Conservation (phyloP, 2,113 vertebrate genomes). For the Paramisgurnus dabryanus region DNA sequence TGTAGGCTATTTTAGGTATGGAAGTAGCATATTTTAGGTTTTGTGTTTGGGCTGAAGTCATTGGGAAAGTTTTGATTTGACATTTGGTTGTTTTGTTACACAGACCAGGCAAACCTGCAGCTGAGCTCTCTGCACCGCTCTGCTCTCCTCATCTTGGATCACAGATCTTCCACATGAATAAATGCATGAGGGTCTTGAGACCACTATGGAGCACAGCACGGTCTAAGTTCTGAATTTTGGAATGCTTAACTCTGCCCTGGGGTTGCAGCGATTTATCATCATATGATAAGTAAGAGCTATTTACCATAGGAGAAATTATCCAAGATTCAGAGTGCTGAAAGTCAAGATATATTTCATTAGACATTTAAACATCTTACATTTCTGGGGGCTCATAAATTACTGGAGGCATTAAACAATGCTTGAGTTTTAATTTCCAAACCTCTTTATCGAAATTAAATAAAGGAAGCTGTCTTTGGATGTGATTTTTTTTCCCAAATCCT, state of each 20-base stretch:
- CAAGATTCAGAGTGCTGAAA: not conserved
- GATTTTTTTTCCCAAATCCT: not conserved
- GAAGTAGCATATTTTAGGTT: too few species aligned
- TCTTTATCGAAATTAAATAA: not conserved
- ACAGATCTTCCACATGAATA: conserved; percentile 26
- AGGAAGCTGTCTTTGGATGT: not conserved
- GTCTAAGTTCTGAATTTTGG: conserved; percentile 1
- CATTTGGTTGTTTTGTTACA: too few species aligned
- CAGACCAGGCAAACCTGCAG: too few species aligned
- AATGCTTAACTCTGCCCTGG: not conserved
- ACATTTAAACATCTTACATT: too few species aligned
- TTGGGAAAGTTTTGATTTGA: too few species aligned
- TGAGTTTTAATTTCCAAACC: not conserved
- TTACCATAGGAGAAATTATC: too few species aligned
- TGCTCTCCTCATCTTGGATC: conserved; percentile 1
- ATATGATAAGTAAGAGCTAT: too few species aligned
- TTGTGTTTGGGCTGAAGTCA: too few species aligned
- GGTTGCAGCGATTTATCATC: not conserved
- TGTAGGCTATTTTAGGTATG: too few species aligned
- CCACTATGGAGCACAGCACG: not conserved
- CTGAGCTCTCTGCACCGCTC: not conserved
- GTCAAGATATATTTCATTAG: too few species aligned
- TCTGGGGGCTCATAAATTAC: too few species aligned
- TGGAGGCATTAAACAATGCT: not conserved
- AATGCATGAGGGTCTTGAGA: conserved; percentile 5